Conservation (phyloP, 2,888 invertebrate genomes). For the Biston stratarius region DNA sequence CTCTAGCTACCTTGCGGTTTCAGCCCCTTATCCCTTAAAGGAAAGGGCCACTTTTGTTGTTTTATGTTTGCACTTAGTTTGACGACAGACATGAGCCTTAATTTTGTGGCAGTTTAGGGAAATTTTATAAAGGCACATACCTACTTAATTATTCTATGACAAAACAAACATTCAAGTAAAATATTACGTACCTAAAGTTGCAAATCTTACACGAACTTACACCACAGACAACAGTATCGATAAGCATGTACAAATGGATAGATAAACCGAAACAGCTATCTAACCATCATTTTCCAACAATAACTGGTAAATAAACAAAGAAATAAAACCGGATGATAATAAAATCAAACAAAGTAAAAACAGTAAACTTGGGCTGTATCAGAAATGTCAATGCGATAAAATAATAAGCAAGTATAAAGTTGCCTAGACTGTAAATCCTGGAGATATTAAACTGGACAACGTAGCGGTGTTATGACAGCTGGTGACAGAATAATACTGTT, state of each 20-base stretch:
- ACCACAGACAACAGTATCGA: not conserved
- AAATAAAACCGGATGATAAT: slow-evolving; percentile 18
- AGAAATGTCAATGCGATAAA: slow-evolving; percentile 30
- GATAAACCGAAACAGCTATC: slow-evolving; percentile 1
- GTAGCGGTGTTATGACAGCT: slow-evolving; percentile 40
- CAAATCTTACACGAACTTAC: not conserved
- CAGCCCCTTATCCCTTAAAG: slow-evolving; percentile 48
- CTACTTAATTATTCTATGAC: slow-evolving; percentile 7
- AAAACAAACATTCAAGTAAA: not conserved
- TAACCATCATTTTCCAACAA: slow-evolving; percentile 1
- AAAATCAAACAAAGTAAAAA: slow-evolving; percentile 21
- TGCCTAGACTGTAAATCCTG: slow-evolving; percentile 52
- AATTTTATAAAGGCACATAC: slow-evolving; percentile 7
- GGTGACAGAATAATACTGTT: slow-evolving; percentile 42
- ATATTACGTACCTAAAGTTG: too few relatives aligned
- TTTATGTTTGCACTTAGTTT: slow-evolving; percentile 52
- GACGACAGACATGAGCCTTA: slow-evolving; percentile 31
- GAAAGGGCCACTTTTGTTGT: slow-evolving; percentile 47
- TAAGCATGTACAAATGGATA: slow-evolving; percentile 6
- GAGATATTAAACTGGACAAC: slow-evolving; percentile 47
- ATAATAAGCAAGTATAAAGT: slow-evolving; percentile 25
- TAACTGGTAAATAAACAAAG: slow-evolving; percentile 16
- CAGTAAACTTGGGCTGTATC: slow-evolving; percentile 9
- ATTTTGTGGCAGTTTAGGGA: slow-evolving; percentile 19
- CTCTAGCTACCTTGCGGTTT: slow-evolving; percentile 47